Evolutionary conservation across 2,797 vertebrate genomes (phyloP).

Genomic region (Pangasius djambal): DNA sequence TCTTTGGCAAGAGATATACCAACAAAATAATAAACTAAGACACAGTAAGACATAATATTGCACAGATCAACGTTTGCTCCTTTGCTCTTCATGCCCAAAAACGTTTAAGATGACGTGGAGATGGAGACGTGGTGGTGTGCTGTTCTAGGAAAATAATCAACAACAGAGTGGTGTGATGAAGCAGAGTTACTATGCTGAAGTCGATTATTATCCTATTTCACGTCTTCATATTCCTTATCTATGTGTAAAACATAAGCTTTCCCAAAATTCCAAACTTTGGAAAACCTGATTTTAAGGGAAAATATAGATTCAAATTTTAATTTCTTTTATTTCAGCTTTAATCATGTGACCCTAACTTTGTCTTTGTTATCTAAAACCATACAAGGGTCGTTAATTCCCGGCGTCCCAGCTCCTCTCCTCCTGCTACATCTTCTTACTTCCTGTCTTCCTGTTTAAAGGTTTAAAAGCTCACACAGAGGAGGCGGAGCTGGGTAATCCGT

Average conservation of each 20-base stretch:
- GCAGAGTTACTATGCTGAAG: not conserved
- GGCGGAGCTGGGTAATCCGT: slow-evolving; percentile 83
- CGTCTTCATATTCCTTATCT: not conserved
- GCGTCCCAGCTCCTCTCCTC: not conserved
- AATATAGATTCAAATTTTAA: not conserved
- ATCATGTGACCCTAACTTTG: not conserved
- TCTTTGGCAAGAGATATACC: slow-evolving; percentile 40
- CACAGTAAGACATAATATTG: not conserved
- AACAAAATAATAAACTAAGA: slow-evolving; percentile 20
- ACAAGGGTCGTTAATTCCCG: not conserved
- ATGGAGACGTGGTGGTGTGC: not conserved
- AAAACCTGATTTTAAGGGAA: not conserved
- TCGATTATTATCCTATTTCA: not conserved
- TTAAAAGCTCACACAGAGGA: slow-evolving; percentile 77
- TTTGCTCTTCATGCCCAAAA: not conserved
- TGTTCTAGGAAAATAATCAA: not conserved
- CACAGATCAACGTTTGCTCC: not conserved
- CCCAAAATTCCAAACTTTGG: not conserved
- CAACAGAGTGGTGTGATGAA: not conserved
- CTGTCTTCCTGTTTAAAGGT: slow-evolving; percentile 41
- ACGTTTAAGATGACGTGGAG: not conserved
- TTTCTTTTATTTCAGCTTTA: not conserved
- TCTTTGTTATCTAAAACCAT: not conserved
- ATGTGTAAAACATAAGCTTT: not conserved
- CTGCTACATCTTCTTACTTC: not conserved